These are phyloP conservation scores for Macrophya annulata DNA, from an alignment of 2,888 invertebrate genomes.

Conservation along the genomic window DNA sequence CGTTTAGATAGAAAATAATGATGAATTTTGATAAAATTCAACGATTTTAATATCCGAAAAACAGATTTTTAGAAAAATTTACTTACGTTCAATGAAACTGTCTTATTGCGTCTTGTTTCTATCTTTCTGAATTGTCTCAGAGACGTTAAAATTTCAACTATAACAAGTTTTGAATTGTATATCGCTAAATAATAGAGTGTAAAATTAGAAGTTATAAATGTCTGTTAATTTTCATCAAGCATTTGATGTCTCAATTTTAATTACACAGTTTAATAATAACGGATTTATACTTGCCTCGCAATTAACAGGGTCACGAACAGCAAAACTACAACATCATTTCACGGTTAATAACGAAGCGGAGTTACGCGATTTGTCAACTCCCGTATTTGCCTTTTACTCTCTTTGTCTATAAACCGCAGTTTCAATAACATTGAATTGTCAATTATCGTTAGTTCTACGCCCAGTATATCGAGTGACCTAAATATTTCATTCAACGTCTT, in stretches of 20 bases:
- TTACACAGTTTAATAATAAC: slow-evolving; percentile 27
- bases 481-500: slow-evolving; percentile 5
- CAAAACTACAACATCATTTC: slow-evolving; percentile 25
- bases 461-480: neutral
- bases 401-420: slow-evolving; percentile 9
- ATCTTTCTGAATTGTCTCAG: too few relatives aligned
- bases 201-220: neutral
- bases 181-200: neutral
- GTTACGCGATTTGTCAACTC: slow-evolving; percentile 31
- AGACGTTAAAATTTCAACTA: neutral
- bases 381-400: neutral
- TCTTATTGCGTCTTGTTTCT: too few relatives aligned
- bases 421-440: slow-evolving; percentile 1
- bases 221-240: neutral
- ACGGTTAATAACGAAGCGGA: slow-evolving; percentile 27
- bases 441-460: slow-evolving; percentile 12
- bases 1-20: neutral
- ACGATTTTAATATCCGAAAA: neutral
- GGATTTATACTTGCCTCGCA: slow-evolving; percentile 6
- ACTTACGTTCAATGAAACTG: too few relatives aligned
- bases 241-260: neutral
- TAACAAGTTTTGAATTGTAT: too few relatives aligned
- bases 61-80: neutral
- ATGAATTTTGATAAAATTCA: neutral
- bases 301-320: slow-evolving; percentile 5